A percentile compares a stretch with the other conserved stretches of the same genome.
phyloP scores from a whole-genome alignment of 2,113 vertebrate genomes.

The Cyrtonyx montezumae region DNA sequence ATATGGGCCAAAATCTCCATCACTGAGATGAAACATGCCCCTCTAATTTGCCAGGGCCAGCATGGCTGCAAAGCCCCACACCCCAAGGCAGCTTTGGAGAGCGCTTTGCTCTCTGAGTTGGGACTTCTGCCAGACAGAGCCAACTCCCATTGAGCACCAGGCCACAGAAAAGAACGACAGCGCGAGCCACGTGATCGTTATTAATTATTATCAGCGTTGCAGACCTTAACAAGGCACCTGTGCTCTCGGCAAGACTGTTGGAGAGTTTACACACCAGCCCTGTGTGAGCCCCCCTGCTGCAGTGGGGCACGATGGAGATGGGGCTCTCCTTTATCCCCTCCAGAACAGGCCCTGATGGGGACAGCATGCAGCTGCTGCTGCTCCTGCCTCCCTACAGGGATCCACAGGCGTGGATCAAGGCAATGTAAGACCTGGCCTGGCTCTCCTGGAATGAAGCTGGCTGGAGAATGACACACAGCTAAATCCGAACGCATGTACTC shows the following conservation, averaged over 20 bases:
- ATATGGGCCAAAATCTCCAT: not conserved
- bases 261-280: rapidly evolving
- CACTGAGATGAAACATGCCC: rapidly evolving
- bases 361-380: not conserved
- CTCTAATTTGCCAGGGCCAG: not conserved
- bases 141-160: rapidly evolving
- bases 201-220: rapidly evolving
- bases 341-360: rapidly evolving
- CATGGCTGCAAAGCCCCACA: rapidly evolving
- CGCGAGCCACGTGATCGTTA: rapidly evolving
- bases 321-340: not conserved
- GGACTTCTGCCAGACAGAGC: not conserved
- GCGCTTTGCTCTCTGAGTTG: too few relatives aligned
- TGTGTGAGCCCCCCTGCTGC: rapidly evolving
- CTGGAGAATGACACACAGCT: slow-evolving; percentile 44
- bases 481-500: slow-evolving; percentile 35
- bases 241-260: not conserved
- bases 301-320: not conserved
- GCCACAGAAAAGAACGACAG: not conserved
- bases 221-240: not conserved
- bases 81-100: rapidly evolving
- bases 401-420: not conserved
- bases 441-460: not conserved
- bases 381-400: not conserved
- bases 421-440: not conserved